These are phyloP conservation scores for Psittacula derbiana DNA, from an alignment of 2,797 vertebrate genomes.

Conservation along the genomic window DNA sequence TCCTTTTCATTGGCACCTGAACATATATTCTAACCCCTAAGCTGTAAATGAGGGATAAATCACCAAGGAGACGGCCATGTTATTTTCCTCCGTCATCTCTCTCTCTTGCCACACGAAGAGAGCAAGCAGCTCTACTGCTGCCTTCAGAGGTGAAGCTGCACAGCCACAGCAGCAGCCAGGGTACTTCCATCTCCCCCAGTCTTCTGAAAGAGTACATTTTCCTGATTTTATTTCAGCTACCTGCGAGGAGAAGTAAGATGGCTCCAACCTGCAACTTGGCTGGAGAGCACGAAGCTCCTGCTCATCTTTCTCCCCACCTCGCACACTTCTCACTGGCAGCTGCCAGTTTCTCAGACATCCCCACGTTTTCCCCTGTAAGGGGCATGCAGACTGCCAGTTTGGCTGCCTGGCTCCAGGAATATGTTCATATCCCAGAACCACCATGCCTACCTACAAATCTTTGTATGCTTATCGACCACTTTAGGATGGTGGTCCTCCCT, in stretches of 20 bases:
- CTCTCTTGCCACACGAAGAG: background rate
- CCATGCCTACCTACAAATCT: background rate
- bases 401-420: background rate
- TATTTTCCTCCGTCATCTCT: background rate
- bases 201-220: background rate
- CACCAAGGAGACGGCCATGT: background rate
- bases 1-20: slow-evolving; percentile 23
- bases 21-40: background rate
- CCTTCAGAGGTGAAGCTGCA: background rate
- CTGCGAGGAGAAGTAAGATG: background rate
- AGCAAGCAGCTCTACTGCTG: background rate
- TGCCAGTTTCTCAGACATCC: background rate
- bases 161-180: background rate
- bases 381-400: background rate
- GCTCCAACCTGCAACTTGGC: background rate
- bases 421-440: background rate
- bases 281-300: background rate
- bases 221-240: background rate
- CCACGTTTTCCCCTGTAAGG: background rate
- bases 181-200: background rate
- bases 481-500: background rate
- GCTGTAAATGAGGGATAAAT: background rate
- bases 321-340: background rate
- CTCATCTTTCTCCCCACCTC: background rate
- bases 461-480: accelerated